Base-by-base conservation (phyloP, 2,797 vertebrate genomes). In the Botia almorhae region DNA sequence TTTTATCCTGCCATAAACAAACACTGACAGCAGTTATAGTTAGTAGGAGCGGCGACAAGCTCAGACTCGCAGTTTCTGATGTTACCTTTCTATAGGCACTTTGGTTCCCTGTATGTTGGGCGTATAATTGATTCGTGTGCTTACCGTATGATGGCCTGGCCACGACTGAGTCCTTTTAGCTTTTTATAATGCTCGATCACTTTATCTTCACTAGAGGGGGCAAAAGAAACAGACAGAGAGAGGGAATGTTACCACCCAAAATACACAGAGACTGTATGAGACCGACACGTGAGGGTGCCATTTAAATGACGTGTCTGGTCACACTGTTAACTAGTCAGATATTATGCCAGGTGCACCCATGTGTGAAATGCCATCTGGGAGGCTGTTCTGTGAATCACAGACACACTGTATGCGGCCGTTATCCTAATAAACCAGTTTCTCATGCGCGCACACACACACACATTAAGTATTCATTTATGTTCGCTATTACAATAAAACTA, bases 91-190 rank as follows among this genome's bases (percentile, higher is more conserved):
- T 36, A 2, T 65, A 10, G 21, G 33, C 23, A 26, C 26, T 75
- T 60, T 6, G 23, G 16, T 4, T 19, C 14, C 29, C 21, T 29
- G 23, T 17, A 64, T 26, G 33, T 64, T 10, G n/a, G 33, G 3
- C 7, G 69, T 14, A 69, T 7, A 36, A 71, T 76, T 70, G 4
- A 83, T 86, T 58, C 8, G n/a, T 19, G 21, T 86, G 96, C 98
- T 98, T 95, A 99, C 98, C 94, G 94, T 85, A 99, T 95, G 80
- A 99, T 95, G 58, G 97, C 96, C 91, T 97, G 96, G 92, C 98
- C 98, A 92, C 97, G 94, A 86, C 93, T 98, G 89, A 97, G 91
- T 67, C 96, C 97, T 91, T 95, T 96, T 73, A 97, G 91, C 87
- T 96, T 96, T 87, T 93, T 94, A 85, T 98, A 98, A 89, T 96